These are phyloP conservation scores for Drosophila sp. DNA, from an alignment of 1,140 invertebrate species.

Conservation along the genomic window DNA sequence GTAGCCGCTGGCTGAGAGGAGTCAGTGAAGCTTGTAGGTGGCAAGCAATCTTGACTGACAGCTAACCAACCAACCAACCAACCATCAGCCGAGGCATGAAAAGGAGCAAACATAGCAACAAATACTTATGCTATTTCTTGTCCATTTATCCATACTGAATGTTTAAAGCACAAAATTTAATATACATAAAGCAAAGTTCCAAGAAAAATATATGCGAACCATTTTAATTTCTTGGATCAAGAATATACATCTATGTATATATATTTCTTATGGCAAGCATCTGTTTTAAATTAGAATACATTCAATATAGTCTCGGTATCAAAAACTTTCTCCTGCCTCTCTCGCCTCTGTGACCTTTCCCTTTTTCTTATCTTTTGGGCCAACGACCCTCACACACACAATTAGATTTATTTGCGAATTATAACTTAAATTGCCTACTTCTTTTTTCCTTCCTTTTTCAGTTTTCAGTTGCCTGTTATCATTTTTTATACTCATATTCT, in stretches of 20 bases:
- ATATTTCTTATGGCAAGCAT: too few species aligned
- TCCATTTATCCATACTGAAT: background rate
- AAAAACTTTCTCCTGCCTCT: background rate
- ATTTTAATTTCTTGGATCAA: background rate
- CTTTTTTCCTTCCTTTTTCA: conserved; percentile 29
- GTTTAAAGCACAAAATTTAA: background rate
- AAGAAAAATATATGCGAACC: background rate
- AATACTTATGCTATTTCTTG: background rate
- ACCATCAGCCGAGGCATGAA: background rate
- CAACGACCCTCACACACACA: conserved; percentile 47
- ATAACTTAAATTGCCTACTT: conserved; percentile 61
- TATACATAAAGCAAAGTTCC: background rate
- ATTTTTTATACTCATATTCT: conserved; percentile 37
- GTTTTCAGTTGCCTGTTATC: conserved; percentile 6
- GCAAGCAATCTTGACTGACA: conserved; percentile 51
- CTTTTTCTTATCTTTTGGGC: conserved; percentile 33
- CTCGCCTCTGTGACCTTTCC: background rate
- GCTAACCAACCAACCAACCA: conserved; percentile 1
- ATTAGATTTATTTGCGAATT: conserved; percentile 78
- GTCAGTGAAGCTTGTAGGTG: conserved; percentile 15
- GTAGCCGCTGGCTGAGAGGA: conserved; percentile 2
- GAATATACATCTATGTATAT: background rate
- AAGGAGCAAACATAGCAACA: conserved; percentile 6
- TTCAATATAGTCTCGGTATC: too few species aligned
- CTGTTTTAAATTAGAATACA: too few species aligned